phyloP scores from a whole-genome alignment of 1,140 invertebrate species.

The Gryon sp. region DNA sequence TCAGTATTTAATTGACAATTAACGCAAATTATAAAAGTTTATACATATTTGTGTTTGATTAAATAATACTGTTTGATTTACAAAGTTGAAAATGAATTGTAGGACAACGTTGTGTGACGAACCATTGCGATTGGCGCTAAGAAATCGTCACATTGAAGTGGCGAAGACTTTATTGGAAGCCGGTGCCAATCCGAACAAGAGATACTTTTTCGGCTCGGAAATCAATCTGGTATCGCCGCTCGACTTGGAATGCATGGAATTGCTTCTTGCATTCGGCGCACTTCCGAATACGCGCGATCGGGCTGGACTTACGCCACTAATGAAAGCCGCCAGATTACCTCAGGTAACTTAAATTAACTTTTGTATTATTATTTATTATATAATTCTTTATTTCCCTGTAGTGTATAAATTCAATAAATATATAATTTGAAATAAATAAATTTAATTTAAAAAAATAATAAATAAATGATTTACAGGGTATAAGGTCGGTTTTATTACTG shows the following conservation, averaged over 20 bases:
- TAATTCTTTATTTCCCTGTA: no score
- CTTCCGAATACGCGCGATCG: slow-evolving; percentile 91
- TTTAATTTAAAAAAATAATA: no score
- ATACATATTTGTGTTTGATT: no score
- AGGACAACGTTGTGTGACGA: slow-evolving; percentile 89
- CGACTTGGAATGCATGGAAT: slow-evolving; percentile 89
- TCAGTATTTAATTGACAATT: no score
- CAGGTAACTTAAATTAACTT: slow-evolving; percentile 80
- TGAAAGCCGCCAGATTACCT: slow-evolving; percentile 90
- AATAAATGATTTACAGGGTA: slow-evolving; percentile 84
- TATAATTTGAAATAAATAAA: slow-evolving; percentile 5
- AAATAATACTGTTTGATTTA: no score
- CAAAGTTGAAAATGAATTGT: slow-evolving; percentile 3
- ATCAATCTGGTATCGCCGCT: slow-evolving; percentile 89
- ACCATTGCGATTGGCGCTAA: slow-evolving; percentile 89
- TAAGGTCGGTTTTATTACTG: slow-evolving; percentile 88
- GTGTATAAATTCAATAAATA: no score
- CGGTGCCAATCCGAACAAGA: slow-evolving; percentile 87
- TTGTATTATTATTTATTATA: no score
- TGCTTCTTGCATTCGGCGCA: slow-evolving; percentile 90
- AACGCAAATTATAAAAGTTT: no score
- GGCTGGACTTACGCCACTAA: slow-evolving; percentile 90
- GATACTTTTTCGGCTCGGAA: slow-evolving; percentile 93
- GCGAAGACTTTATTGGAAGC: slow-evolving; percentile 84
- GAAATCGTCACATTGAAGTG: slow-evolving; percentile 91